These are phyloP conservation scores for Plutomurus gul DNA, from an alignment of 1,140 invertebrate genomes.

Conservation along the genomic window DNA sequence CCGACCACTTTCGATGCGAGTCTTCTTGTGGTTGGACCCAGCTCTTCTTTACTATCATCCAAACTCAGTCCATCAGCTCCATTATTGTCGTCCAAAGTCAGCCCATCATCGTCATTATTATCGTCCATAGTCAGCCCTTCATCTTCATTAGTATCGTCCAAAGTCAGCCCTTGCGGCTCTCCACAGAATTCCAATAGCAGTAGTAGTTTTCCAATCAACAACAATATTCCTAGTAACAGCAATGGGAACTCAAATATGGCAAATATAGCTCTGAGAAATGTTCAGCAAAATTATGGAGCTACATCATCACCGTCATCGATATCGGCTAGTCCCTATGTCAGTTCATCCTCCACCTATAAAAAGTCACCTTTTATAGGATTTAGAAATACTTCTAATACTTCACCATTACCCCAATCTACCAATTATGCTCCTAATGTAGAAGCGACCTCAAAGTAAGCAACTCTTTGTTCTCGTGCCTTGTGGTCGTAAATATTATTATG, in stretches of 20 bases:
- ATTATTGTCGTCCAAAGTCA: not conserved
- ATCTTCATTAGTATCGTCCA: conserved; percentile 4
- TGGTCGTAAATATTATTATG: not conserved
- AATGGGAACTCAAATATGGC: conserved; percentile 4
- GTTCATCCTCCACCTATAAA: conserved; percentile 21
- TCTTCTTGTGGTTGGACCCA: conserved; percentile 5
- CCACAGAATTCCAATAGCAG: conserved; percentile 42
- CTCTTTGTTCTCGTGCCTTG: not conserved
- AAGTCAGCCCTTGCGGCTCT: conserved; percentile 33
- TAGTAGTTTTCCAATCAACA: conserved; percentile 30
- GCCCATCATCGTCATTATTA: not conserved
- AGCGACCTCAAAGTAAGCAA: conserved; percentile 25
- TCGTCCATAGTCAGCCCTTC: conserved; percentile 32
- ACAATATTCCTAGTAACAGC: conserved; percentile 39
- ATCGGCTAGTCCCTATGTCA: conserved; percentile 36
- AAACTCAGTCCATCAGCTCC: not conserved
- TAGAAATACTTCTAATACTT: conserved; percentile 32
- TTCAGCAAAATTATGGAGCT: conserved; percentile 29
- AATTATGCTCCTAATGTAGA: conserved; percentile 41
- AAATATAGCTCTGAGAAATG: conserved; percentile 5
- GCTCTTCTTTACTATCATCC: not conserved
- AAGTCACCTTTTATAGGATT: conserved; percentile 15
- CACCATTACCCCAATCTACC: conserved; percentile 36
- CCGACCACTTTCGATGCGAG: not conserved
- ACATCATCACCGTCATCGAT: conserved; percentile 33